Evolutionary conservation across 2,888 invertebrate genomes (phyloP), one percentile per base, ranked within the genome.

Genomic region (Lymantria monacha): DNA sequence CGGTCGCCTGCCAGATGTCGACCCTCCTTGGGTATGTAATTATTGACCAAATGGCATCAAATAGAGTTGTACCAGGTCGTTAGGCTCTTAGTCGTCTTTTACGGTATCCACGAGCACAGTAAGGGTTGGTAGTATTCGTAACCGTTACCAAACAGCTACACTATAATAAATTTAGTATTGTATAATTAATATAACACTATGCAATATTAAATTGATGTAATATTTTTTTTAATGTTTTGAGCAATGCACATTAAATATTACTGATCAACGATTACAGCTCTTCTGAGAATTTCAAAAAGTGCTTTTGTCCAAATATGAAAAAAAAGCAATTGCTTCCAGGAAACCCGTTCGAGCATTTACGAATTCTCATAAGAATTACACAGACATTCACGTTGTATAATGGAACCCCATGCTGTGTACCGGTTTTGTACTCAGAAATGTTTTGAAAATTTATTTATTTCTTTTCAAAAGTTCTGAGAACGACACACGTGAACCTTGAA

Each of bases 341-440:
- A 60, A 33, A 53, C 48, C 42, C 45, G 57, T 57, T 42, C 48
- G n/a, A 52, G 48, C 46, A 48, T 5, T 55, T 57, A 45, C 59
- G 22, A 22, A 52, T 60, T 55, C 46, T 53, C 51, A 50, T 48
- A 52, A 44, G 48, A 50, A 53, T 51, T 66, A 46, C 14, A 15
- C 48, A 48, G 33, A 10, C 22, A 22, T 22, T 22, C 22, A 22
- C 2, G 2, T 22, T 5, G 22, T 22, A 22, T 22, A 22, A 22
- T 3, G 22, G 3, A 57, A 62, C 70, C 66, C 67, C 70, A 59
- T 68, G 57, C 57, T 54, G 67, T 14, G 59, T 62, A 66, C 69
- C 62, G 65, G 70, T 69, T 63, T 42, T n/a, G 38, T 50, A 57
- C 48, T 48, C 49, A 42, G 58, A 54, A 66, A 49, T 51, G 54